Conservation (phyloP, 1,140 invertebrate genomes). For the Orchestia grillus region DNA sequence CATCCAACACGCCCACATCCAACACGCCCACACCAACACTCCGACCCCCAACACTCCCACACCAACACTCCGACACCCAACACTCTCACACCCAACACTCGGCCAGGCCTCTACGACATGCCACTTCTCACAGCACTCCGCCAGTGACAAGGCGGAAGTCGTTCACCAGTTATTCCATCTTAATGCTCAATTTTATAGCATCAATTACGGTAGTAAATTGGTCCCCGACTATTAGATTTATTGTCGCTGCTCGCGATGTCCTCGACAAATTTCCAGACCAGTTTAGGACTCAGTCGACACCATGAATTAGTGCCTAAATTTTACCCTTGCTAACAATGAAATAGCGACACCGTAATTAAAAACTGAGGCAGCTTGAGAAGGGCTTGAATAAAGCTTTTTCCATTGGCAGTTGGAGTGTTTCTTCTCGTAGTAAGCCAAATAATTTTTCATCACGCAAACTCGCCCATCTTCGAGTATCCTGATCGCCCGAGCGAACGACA, state of each 20-base stretch:
- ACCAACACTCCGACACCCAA: not conserved
- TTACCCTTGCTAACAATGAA: not conserved
- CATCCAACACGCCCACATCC: too few species aligned
- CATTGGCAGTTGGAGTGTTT: not conserved
- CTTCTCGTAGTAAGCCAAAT: not conserved
- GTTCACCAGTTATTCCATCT: slow-evolving; percentile 42
- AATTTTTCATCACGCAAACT: not conserved
- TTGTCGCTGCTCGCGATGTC: not conserved
- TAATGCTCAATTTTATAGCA: slow-evolving; percentile 38
- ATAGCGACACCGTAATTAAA: not conserved
- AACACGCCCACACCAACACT: not conserved
- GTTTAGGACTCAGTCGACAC: not conserved
- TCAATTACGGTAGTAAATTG: slow-evolving; percentile 46
- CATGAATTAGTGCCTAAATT: not conserved
- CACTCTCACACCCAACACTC: not conserved
- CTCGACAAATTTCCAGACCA: not conserved
- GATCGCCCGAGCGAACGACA: not conserved
- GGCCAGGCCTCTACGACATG: not conserved
- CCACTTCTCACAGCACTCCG: not conserved
- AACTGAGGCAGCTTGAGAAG: not conserved
- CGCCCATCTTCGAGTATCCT: not conserved
- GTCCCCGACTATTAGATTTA: slow-evolving; percentile 23
- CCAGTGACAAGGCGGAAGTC: slow-evolving; percentile 36
- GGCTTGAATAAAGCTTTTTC: not conserved
- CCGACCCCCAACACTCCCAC: not conserved